Percentiles rank a stretch among this genome's conserved stretches.
Evolutionary conservation across 2,113 vertebrate genomes (phyloP).

Genomic region (Phodopus roborovskii): DNA sequence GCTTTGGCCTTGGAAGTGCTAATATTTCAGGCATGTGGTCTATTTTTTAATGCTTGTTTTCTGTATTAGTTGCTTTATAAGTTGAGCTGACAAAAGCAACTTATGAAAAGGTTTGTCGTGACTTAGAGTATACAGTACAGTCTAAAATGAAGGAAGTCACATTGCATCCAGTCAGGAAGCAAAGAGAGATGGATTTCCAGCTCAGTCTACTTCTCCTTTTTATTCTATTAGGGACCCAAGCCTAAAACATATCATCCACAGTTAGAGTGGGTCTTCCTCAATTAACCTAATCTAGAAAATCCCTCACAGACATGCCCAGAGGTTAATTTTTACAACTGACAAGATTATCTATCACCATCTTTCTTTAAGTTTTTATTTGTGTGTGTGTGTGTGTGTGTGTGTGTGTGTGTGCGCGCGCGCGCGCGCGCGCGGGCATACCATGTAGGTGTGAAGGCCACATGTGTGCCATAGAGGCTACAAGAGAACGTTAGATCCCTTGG

Average conservation of each 20-base stretch:
- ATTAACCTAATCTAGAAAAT: not conserved
- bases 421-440: no score
- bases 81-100: not conserved
- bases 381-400: no score
- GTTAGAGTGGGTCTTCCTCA: not conserved
- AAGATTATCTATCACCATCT: not conserved
- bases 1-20: not conserved
- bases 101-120: not conserved
- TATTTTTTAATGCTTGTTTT: constrained; percentile 24
- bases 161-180: not conserved
- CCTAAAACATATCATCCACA: not conserved
- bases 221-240: not conserved
- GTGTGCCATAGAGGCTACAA: not conserved
- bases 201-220: not conserved
- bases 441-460: not conserved
- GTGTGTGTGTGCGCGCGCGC: no score
- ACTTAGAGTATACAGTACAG: not conserved
- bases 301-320: not conserved
- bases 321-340: not conserved
- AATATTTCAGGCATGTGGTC: not conserved
- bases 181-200: not conserved
- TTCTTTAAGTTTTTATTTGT: not conserved
- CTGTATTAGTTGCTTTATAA: not conserved
- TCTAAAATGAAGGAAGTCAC: no score
- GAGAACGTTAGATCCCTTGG: not conserved